Percentiles rank a stretch among this genome's conserved stretches.
Evolutionary conservation across 2,888 invertebrate genomes (phyloP).

Genomic region (Brachypalpus laphriformis): DNA sequence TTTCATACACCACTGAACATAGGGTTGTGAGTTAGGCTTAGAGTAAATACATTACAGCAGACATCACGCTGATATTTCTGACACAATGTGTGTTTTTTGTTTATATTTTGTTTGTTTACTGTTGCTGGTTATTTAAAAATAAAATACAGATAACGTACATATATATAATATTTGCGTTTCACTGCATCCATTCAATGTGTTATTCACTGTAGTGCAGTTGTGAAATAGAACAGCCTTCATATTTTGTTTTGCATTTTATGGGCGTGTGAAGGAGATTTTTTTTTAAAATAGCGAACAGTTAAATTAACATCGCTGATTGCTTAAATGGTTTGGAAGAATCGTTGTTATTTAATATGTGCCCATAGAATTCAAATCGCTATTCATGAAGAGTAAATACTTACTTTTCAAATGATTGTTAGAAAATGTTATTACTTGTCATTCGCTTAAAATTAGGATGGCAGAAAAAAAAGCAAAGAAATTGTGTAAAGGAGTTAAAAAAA

Average conservation of each 20-base stretch:
- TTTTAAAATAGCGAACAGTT: neutral
- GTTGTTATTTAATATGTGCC: neutral
- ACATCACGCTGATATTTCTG: conserved; percentile 42
- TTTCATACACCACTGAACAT: conserved; percentile 9
- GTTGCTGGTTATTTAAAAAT: neutral
- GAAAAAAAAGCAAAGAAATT: too few species aligned
- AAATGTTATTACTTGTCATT: neutral
- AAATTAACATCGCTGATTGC: conserved; percentile 6
- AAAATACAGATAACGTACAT: conserved; percentile 3
- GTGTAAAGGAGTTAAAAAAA: neutral
- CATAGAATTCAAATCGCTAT: too few species aligned
- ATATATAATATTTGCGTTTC: conserved; percentile 20
- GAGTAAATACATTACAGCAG: conserved; percentile 35
- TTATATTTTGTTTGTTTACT: conserved; percentile 3
- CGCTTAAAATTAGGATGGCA: neutral
- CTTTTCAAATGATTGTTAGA: too few species aligned
- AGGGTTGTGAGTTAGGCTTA: conserved; percentile 31
- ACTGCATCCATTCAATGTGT: neutral
- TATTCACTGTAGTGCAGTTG: neutral
- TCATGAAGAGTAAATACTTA: too few species aligned
- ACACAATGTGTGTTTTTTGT: conserved; percentile 30
- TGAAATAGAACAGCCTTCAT: neutral
- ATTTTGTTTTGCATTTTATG: neutral
- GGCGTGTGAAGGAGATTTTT: neutral
- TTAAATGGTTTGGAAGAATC: conserved; percentile 9